Evolutionary conservation across 1,140 invertebrate genomes (phyloP), one percentile per base, ranked within the genome.

Genomic region (Arion vulgaris): DNA sequence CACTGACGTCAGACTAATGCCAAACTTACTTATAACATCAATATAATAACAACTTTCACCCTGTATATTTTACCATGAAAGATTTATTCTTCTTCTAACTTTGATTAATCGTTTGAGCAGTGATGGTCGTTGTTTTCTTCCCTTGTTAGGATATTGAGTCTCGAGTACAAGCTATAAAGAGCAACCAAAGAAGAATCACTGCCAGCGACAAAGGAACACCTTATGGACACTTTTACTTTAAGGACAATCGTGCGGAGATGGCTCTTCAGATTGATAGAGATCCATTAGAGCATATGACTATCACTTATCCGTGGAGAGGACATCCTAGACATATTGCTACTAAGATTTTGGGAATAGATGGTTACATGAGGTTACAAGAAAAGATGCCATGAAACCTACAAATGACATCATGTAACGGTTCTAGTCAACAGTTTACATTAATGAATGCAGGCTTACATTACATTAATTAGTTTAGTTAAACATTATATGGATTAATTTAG

Each of bases 251-350:
- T 19, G 75, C n/a, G 17, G 75, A 77, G 15, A 53, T 77, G 45
- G 4, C 75, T 49, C 11, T 26, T 1, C 5, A 5, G 7, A 57
- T 51, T 41, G 32, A 26, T 13, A 23, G 32, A 9, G 45, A 57
- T 1, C 5, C 13, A 2, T 36, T 15, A 5, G 49, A 62, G 57
- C 75, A 77, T 28, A 41, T 41, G 41, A 7, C n/a, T 26, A 77
- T 77, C 32, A 77, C 45, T 34, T 15, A 77, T 49, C 75, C 75
- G 11, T 77, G 75, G 75, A 28, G 53, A 9, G 45, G 75, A 26
- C 75, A 53, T 28, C 13, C 7, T 2, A 9, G 51, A 28, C 53
- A 77, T 28, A 77, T 77, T 15, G 75, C 75, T n/a, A 53, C 0
- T 15, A 77, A 77, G n/a, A 45, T 26, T 28, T 38, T 45, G 26